phyloP scores from a whole-genome alignment of 1,140 invertebrate genomes.

The Drosophila truncata region DNA sequence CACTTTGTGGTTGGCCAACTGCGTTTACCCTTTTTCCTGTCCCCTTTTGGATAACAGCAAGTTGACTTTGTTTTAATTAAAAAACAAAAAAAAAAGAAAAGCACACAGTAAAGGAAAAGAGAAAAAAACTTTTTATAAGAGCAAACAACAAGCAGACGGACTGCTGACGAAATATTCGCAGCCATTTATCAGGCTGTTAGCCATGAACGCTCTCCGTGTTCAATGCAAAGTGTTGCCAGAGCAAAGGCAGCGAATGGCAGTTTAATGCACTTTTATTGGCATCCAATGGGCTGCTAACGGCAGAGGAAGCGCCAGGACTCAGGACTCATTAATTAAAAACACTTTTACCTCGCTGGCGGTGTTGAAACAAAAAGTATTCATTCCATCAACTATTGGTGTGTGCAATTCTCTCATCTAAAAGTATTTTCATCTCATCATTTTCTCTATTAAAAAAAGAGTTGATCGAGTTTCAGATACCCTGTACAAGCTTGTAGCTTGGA shows the following conservation, averaged over 20 bases:
- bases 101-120: conserved; percentile 25
- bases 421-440: background rate
- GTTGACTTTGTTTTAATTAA: conserved; percentile 72
- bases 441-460: background rate
- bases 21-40: conserved; percentile 6
- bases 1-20: conserved; percentile 49
- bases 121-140: conserved; percentile 44
- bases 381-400: conserved; percentile 1
- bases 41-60: conserved; percentile 9
- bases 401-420: conserved; percentile 5
- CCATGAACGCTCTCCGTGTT: conserved; percentile 43
- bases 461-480: background rate
- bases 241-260: conserved; percentile 65
- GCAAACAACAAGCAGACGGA: conserved; percentile 26
- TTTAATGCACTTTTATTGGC: conserved; percentile 79
- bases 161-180: conserved; percentile 32
- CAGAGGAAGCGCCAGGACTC: conserved; percentile 31
- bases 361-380: conserved; percentile 28
- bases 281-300: conserved; percentile 63
- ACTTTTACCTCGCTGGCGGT: conserved; percentile 49
- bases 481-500: background rate
- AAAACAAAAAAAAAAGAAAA: conserved; percentile 47
- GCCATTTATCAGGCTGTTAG: conserved; percentile 56
- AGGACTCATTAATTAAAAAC: conserved; percentile 76
- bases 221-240: conserved; percentile 56